A percentile compares a stretch with the other conserved stretches of the same genome.
phyloP scores from a whole-genome alignment of 2,888 invertebrate genomes.

The Stegana nigrithorax region DNA sequence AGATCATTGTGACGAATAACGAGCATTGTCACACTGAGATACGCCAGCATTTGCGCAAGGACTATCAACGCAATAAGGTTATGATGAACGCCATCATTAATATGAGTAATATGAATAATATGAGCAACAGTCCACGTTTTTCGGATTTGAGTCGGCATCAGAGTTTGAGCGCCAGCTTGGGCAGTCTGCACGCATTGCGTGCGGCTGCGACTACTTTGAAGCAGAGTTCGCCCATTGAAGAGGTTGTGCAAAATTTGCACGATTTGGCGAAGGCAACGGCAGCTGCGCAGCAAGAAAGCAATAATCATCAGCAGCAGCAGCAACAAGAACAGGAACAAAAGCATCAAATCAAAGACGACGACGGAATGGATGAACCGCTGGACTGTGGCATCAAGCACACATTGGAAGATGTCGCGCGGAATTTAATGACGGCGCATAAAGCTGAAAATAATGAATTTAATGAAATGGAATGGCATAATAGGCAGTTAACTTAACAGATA shows the following conservation, averaged over 20 bases:
- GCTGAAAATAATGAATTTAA: constrained; percentile 36
- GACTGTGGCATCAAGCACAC: constrained; percentile 54
- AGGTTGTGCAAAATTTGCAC: constrained; percentile 51
- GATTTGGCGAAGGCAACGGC: constrained; percentile 52
- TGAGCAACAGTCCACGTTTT: too few species aligned
- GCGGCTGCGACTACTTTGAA: constrained; percentile 27
- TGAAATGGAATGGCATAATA: constrained; percentile 45
- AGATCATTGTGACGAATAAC: constrained; percentile 67
- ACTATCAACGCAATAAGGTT: constrained; percentile 68
- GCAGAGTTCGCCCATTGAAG: constrained; percentile 46
- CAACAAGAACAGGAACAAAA: constrained; percentile 1
- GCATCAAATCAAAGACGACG: constrained; percentile 38
- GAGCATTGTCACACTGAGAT: constrained; percentile 70
- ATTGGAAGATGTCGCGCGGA: constrained; percentile 46
- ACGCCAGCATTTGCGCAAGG: constrained; percentile 68
- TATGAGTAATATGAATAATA: constrained; percentile 61
- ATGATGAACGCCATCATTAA: constrained; percentile 67
- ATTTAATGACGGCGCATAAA: constrained; percentile 37
- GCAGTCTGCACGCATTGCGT: constrained; percentile 41
- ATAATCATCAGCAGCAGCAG: constrained; percentile 23
- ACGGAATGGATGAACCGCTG: constrained; percentile 49
- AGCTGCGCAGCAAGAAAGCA: constrained; percentile 25
- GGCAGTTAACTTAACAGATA: too few species aligned
- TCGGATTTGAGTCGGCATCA: constrained; percentile 56
- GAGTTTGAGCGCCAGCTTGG: constrained; percentile 37